phyloP scores from a whole-genome alignment of 2,888 invertebrate species.

The Athalia circularis region DNA sequence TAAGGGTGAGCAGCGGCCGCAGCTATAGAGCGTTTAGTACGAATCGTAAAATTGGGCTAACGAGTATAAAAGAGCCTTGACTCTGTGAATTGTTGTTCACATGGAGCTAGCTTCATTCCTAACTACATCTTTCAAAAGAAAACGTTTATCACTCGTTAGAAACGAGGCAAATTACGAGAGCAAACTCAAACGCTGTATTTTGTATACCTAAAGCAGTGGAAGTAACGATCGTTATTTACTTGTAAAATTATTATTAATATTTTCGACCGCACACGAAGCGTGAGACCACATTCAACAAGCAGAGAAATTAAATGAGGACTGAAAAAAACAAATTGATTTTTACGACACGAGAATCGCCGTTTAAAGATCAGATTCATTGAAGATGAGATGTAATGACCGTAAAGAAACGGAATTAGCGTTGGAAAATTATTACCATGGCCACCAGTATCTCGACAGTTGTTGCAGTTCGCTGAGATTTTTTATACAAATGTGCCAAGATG shows the following conservation, averaged over 20 bases:
- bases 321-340: not conserved
- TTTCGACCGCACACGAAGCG: constrained; percentile 62
- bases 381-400: not conserved
- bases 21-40: constrained; percentile 29
- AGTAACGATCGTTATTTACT: constrained; percentile 59
- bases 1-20: constrained; percentile 48
- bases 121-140: constrained; percentile 11
- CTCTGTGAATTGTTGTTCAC: constrained; percentile 40
- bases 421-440: too few species aligned
- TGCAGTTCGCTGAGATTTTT: too few species aligned
- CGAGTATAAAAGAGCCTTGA: constrained; percentile 56
- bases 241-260: constrained; percentile 52
- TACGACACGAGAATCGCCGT: not conserved
- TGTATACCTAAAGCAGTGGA: too few species aligned
- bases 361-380: not conserved
- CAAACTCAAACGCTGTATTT: constrained; percentile 54
- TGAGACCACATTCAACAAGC: too few species aligned
- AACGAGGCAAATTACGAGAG: constrained; percentile 59
- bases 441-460: too few species aligned
- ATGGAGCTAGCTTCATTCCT: constrained; percentile 1
- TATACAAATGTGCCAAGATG: too few species aligned
- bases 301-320: too few species aligned
- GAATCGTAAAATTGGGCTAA: constrained; percentile 69
- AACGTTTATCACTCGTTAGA: constrained; percentile 60
- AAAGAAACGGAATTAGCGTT: too few species aligned